Base-by-base conservation (phyloP, 2,797 vertebrate species). In the Sebastes variabilis region DNA sequence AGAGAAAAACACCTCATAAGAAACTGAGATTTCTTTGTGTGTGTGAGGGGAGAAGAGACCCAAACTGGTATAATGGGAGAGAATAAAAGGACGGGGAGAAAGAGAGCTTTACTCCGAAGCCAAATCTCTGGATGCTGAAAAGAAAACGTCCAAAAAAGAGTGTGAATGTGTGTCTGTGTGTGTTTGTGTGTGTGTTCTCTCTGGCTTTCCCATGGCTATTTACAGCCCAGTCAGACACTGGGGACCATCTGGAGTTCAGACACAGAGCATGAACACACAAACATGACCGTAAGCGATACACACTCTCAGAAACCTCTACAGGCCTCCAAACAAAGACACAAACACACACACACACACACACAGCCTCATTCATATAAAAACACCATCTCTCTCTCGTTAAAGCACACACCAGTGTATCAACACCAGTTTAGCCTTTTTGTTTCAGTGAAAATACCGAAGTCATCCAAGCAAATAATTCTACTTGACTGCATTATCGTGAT, bases 181-280 rank as follows among this genome's bases (percentile, higher is more conserved):
- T 42, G 59, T 25, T 61, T 58, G 62, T 55, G 13, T 42, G 38
- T 42, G 38, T 42, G 60, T 30, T 58, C 25, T 84, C 49, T 68
- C 66, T 56, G 81, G 67, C 80, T 93, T 93, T 94, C 92, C 87
- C 91, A 90, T 87, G 88, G 88, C 80, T 94, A 92, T 94, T 93
- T 93, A 75, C 78, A 90, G 89, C 75, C 71, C 77, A 72, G 87
- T 80, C 77, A 81, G 83, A 86, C 91, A 82, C 82, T 75, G 60
- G 88, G 84, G 85, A 89, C 64, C 27, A 86, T 88, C 84, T 87
- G 81, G 77, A 75, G 86, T 89, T 87, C 85, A 88, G 69, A 82
- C 60, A 74, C 70, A 62, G 67, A 79, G 65, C 18, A 20, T 49
- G 42, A 49, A 49, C 2, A 52, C 27, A 42, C 16, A 54, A 46